A percentile compares a stretch with the other conserved stretches of the same genome.
These are phyloP conservation scores for Linhomoeus sp. DNA, from an alignment of 2,888 invertebrate genomes.

Conservation along the genomic window DNA sequence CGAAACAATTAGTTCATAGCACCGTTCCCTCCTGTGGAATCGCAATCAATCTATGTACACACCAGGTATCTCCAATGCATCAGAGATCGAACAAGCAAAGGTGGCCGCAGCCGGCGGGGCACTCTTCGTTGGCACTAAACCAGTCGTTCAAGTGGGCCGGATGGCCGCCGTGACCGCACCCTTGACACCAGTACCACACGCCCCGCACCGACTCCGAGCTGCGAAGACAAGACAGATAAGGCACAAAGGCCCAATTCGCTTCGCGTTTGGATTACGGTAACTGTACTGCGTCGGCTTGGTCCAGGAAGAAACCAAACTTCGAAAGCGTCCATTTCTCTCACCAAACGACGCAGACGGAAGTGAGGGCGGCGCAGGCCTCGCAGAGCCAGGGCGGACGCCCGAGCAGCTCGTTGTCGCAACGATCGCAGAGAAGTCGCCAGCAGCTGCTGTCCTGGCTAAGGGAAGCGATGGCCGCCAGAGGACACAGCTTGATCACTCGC, in stretches of 20 bases:
- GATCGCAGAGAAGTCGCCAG: too few relatives aligned
- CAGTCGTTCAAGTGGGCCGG: constrained; percentile 64
- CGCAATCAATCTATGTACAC: too few relatives aligned
- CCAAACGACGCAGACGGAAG: constrained; percentile 56
- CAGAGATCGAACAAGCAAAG: too few relatives aligned
- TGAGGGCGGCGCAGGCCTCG: constrained; percentile 45
- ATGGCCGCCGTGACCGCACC: constrained; percentile 86
- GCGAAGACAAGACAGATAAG: constrained; percentile 10
- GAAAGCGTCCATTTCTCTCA: too few relatives aligned
- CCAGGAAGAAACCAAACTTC: too few relatives aligned
- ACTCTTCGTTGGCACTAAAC: constrained; percentile 53
- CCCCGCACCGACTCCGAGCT: constrained; percentile 56
- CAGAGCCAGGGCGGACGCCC: constrained; percentile 46
- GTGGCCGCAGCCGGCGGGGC: constrained; percentile 84
- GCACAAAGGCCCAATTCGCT: too few relatives aligned
- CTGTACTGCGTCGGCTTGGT: too few relatives aligned
- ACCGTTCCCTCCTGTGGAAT: too few relatives aligned
- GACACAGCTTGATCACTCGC: constrained; percentile 26
- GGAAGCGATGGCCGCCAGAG: constrained; percentile 41
- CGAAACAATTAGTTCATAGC: too few relatives aligned
- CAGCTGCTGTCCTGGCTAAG: constrained; percentile 41
- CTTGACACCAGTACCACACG: constrained; percentile 86
- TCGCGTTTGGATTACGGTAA: too few relatives aligned
- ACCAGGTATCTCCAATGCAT: too few relatives aligned
- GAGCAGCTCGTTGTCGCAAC: too few relatives aligned